These are phyloP conservation scores for Palythoa heliodiscus DNA, from an alignment of 92 coral and sea anemone genomes.

Conservation along the genomic window DNA sequence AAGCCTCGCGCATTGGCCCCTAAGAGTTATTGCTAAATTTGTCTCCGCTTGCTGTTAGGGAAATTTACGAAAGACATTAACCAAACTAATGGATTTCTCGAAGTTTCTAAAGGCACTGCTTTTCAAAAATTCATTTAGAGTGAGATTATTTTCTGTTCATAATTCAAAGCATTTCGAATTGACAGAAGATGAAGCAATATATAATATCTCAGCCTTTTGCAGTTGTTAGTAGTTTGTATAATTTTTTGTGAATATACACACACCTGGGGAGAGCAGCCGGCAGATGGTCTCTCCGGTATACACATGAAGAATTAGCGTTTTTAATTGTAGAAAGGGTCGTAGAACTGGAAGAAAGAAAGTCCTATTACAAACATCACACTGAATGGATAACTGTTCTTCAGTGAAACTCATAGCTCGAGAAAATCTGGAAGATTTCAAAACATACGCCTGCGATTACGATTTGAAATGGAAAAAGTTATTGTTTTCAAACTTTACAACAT, in stretches of 20 bases:
- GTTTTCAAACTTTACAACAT: slow-evolving; percentile 63
- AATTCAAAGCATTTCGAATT: background rate
- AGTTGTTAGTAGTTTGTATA: slow-evolving; percentile 46
- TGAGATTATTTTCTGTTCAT: background rate
- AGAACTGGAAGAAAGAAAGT: slow-evolving; percentile 34
- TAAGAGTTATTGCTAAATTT: slow-evolving; percentile 31
- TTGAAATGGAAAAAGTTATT: slow-evolving; percentile 30
- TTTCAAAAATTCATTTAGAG: background rate
- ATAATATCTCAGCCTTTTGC: slow-evolving; percentile 44
- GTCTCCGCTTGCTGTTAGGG: slow-evolving; percentile 31
- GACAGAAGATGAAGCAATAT: slow-evolving; percentile 12
- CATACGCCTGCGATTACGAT: slow-evolving; percentile 12
- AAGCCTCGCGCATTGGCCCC: slow-evolving; percentile 22
- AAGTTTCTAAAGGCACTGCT: background rate
- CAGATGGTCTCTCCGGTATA: slow-evolving; percentile 69
- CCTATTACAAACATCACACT: slow-evolving; percentile 10
- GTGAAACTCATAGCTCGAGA: background rate
- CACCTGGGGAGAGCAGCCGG: slow-evolving; percentile 76
- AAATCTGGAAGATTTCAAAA: slow-evolving; percentile 1
- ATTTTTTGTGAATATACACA: slow-evolving; percentile 69
- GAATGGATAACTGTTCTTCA: slow-evolving; percentile 11
- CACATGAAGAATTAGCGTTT: slow-evolving; percentile 39
- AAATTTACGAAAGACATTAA: slow-evolving; percentile 31
- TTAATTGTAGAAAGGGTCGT: slow-evolving; percentile 31
- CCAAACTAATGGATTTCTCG: slow-evolving; percentile 24